Evolutionary conservation across 1,140 invertebrate species (phyloP), one percentile per base, ranked within the genome.

Genomic region (Anastrepha obliqua): DNA sequence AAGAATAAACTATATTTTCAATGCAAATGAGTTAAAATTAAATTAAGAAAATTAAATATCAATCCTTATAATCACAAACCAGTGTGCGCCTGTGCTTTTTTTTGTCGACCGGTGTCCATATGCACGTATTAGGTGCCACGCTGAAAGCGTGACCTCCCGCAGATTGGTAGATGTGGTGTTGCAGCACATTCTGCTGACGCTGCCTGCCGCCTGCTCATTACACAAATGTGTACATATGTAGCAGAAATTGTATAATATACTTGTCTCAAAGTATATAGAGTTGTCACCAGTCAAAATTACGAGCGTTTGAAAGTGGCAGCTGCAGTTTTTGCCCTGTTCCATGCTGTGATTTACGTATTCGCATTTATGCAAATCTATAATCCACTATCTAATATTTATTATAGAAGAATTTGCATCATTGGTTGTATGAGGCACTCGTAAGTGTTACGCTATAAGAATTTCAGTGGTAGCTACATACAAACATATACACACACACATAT

Each of bases 301-400:
- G 74, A 81, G 47, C n/a, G 47, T 42, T n/a, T 81, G 74, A 7
- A 81, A n/a, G 47, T 81, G 74, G 55, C 74, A 81, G 74, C 74
- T 81, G 74, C 74, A 81, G 47, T 81, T 81, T 55, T 51, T 81
- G 47, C 20, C 74, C 29, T 81, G 20, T 81, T 81, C 74, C 74
- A 81, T 81, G 74, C 74, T 81, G 74, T 81, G 74, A 81, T 81
- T 81, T 81, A 81, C 74, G 74, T 81, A n/a, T 44, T 55, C 74
- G 74, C n/a, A 81, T 81, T 81, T 81, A 81, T 81, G 74, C n/a
- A 81, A 81, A 81, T 58, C 29, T 17, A 74, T n/a, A 20, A 15
- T 20, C 64, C 15, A 81, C 17, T 81, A 55, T 81, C 29, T 67
- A 67, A 74, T 74, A 17, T 74, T 17, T 74, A 74, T 74, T 74